Evolutionary conservation across 2,888 invertebrate genomes (phyloP).

Genomic region (Drosophila sordidapex): DNA sequence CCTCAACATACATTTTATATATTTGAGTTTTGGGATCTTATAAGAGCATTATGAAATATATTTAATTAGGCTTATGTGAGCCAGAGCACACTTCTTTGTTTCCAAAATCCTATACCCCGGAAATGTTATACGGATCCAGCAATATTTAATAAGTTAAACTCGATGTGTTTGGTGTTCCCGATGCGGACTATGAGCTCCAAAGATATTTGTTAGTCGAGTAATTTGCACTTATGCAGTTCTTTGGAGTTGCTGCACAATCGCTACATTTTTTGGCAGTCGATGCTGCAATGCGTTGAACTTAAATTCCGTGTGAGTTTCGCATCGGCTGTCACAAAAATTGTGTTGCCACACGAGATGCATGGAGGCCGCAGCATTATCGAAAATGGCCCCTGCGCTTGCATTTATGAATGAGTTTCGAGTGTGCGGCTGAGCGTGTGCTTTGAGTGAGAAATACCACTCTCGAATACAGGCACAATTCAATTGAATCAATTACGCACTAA

Average conservation of each 20-base stretch:
- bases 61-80: background rate
- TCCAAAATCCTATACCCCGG: background rate
- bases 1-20: no score
- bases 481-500: slow-evolving; percentile 63
- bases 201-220: background rate
- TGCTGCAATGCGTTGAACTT: slow-evolving; percentile 37
- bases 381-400: slow-evolving; percentile 35
- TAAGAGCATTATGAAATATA: background rate
- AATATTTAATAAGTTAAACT: background rate
- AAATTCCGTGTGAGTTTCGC: slow-evolving; percentile 54
- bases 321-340: slow-evolving; percentile 42
- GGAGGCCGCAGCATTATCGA: slow-evolving; percentile 43
- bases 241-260: background rate
- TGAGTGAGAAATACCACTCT: background rate
- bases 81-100: background rate
- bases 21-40: no score
- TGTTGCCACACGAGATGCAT: slow-evolving; percentile 39
- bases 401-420: background rate
- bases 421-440: background rate
- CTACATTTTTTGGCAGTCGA: background rate
- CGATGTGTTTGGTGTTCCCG: no score
- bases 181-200: background rate
- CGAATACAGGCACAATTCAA: slow-evolving; percentile 46
- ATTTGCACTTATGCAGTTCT: background rate
- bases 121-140: background rate